phyloP scores from a whole-genome alignment of 2,113 vertebrate genomes.

The Vulpes vulpes region DNA sequence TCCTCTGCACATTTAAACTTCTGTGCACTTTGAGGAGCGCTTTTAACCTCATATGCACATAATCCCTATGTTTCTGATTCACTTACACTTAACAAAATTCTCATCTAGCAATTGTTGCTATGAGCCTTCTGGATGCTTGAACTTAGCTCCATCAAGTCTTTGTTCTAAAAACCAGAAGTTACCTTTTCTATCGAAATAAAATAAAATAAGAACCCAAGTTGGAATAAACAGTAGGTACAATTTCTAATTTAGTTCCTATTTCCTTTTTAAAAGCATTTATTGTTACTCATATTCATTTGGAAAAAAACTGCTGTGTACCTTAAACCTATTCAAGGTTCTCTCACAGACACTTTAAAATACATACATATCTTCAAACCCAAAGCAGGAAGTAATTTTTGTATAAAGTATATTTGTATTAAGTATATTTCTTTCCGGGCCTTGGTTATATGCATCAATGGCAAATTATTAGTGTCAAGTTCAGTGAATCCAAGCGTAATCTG shows the following conservation, averaged over 20 bases:
- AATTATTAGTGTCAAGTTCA: conserved; percentile 1
- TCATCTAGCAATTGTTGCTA: not conserved
- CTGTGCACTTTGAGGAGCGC: not conserved
- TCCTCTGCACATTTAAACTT: conserved; percentile 3
- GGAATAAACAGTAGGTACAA: not conserved
- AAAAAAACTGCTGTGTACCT: not conserved
- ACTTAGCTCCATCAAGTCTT: not conserved
- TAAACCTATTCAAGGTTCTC: not conserved
- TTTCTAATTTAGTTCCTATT: not conserved
- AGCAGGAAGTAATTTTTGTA: not conserved
- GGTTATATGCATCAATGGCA: not conserved
- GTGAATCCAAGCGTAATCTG: not conserved
- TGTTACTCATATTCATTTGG: conserved; percentile 46
- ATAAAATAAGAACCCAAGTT: not conserved
- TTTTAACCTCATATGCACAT: not conserved
- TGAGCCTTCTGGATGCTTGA: not conserved
- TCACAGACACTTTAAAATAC: not conserved
- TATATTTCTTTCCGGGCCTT: conserved; percentile 26
- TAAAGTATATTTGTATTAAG: conserved; percentile 13
- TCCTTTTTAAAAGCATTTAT: not conserved
- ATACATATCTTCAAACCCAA: not conserved
- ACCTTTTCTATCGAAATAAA: conserved; percentile 4
- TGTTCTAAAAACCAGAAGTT: conserved; percentile 10
- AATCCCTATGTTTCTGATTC: conserved; percentile 19
- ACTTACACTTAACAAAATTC: conserved; percentile 8